Evolutionary conservation across 2,888 invertebrate species (phyloP).

Genomic region (Tanypteryx hageni): DNA sequence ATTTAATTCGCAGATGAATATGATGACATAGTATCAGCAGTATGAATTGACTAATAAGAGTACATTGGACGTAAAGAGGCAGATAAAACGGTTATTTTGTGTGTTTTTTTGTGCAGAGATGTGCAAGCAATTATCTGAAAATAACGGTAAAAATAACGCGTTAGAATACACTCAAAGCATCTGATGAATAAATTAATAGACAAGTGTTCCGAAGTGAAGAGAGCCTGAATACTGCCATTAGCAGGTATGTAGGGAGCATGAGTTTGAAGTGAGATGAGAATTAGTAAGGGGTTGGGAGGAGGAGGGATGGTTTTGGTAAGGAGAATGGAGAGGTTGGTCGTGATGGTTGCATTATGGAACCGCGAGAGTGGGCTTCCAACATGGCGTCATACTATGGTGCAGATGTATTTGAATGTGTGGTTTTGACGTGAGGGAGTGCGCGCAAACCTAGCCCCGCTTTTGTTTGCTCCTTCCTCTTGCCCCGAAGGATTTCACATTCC

Average conservation of each 20-base stretch:
- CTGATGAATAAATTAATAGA: not conserved
- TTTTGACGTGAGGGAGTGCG: constrained; percentile 31
- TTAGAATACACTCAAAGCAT: not conserved
- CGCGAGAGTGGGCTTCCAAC: not conserved
- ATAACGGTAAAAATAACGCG: not conserved
- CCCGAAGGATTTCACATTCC: not conserved
- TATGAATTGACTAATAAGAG: too few relatives aligned
- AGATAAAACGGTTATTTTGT: not conserved
- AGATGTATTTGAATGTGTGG: not conserved
- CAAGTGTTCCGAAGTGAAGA: constrained; percentile 7
- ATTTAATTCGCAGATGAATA: not conserved
- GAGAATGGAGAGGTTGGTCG: not conserved
- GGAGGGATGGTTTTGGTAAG: too few relatives aligned
- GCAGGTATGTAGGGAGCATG: not conserved
- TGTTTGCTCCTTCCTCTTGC: constrained; percentile 2
- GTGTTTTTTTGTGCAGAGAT: not conserved
- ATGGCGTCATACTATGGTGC: not conserved
- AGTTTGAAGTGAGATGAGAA: not conserved
- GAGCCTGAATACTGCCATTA: not conserved
- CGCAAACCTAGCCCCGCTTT: not conserved
- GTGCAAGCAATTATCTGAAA: not conserved
- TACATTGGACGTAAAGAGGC: not conserved
- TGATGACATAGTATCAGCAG: not conserved
- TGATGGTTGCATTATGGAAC: constrained; percentile 21
- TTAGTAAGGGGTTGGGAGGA: not conserved